Evolutionary conservation across 2,113 vertebrate genomes (phyloP).

Genomic region (Desmodus rotundus): DNA sequence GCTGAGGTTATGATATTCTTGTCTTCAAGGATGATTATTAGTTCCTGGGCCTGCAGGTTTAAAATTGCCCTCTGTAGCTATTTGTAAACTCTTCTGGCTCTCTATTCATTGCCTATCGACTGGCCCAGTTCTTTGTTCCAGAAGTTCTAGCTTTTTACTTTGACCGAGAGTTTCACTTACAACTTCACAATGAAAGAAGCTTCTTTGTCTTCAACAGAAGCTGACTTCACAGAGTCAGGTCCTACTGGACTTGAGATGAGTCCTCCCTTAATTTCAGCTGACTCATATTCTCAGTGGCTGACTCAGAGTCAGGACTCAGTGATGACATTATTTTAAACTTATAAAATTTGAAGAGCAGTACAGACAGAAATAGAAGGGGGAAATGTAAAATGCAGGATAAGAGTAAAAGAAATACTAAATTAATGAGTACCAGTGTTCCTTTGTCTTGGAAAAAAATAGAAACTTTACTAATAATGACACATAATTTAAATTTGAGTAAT

Average conservation of each 20-base stretch:
- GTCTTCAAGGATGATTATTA: conserved; percentile 29
- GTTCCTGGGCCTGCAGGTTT: not conserved
- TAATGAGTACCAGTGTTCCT: conserved; percentile 12
- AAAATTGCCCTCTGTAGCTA: conserved; percentile 27
- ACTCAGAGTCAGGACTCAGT: conserved; percentile 66
- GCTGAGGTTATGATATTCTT: not conserved
- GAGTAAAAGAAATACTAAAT: conserved; percentile 47
- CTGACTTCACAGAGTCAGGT: not conserved
- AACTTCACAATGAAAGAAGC: not conserved
- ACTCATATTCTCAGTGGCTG: conserved; percentile 51
- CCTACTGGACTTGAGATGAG: not conserved
- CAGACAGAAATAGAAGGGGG: conserved; percentile 56
- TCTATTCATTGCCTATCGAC: not conserved
- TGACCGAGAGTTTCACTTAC: conserved; percentile 1
- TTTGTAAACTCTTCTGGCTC: conserved; percentile 5
- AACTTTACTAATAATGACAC: conserved; percentile 29
- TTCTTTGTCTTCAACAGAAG: not conserved
- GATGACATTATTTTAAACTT: conserved; percentile 45
- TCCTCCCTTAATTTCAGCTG: conserved; percentile 41
- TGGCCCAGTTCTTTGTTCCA: not conserved
- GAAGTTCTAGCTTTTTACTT: not conserved
- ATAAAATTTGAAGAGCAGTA: conserved; percentile 29
- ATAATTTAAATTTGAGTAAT: conserved; percentile 24
- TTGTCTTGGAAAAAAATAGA: conserved; percentile 41
- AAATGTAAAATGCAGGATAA: conserved; percentile 34